Evolutionary conservation across 2,888 invertebrate genomes (phyloP), one percentile per base, ranked within the genome.

Genomic region (Cerastis leucographa): DNA sequence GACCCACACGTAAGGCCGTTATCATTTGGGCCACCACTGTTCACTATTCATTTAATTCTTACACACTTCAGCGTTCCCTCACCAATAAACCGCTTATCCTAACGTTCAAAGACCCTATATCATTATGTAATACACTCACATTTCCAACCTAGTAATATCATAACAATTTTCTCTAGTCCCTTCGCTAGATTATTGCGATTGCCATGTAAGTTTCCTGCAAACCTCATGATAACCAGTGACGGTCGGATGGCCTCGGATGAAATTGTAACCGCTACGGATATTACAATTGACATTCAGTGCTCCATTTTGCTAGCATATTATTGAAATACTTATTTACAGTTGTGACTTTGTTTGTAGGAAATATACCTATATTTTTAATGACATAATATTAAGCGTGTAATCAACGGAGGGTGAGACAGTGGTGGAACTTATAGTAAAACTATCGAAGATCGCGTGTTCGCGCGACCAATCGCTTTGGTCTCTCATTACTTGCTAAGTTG

Each of bases 201-300:
- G 44, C 70, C 71, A 35, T 51, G 42, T 42, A 67, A 71, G 67
- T 68, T 79, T 11, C 51, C 65, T 71, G 65, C 64, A 25, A 54
- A 75, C 29, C 46, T 64, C 40, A 46, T 62, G 78, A 75, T 81
- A 84, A 49, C 69, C 25, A 25, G 40, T 22, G 66, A n/a, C 54
- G 64, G 64, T 54, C 46, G 61, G 49, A 67, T 66, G 11, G 46
- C 40, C 46, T 59, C 75, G 75, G 65, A 78, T 81, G 61, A 85
- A 78, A 71, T 85, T 78, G 75, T 85, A 67, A 62, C 81, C 35
- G 44, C 62, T 40, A 35, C 78, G 78, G 78, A 83, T 83, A 80
- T 83, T 74, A 75, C 70, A 77, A 61, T 77, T 82, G 82, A 81
- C 77, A 65, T 64, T 51, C 51, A 66, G 54, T 61, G 44, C 40